Evolutionary conservation across 2,888 invertebrate genomes (phyloP), one percentile per base, ranked within the genome.

Genomic region (Caenorhabditis parvicauda): DNA sequence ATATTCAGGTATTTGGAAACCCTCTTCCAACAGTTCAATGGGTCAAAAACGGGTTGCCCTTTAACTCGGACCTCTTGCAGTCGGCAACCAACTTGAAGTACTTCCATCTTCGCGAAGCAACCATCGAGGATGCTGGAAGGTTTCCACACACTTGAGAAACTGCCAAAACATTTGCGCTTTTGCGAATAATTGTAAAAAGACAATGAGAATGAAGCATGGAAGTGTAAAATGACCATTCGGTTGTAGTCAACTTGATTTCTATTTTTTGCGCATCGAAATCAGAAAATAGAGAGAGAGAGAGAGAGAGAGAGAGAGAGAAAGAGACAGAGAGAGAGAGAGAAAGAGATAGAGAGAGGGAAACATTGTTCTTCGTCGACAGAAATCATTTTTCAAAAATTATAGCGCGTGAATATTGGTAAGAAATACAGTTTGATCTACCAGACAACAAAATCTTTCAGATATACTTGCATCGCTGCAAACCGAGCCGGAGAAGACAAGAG

Each of bases 391-490:
- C n/a, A n/a, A n/a, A n/a, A n/a, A n/a, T n/a, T n/a, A n/a, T 35
- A 14, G n/a, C 17, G 9, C 7, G 21, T 39, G n/a, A 22, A 39
- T 39, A 41, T 22, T 3, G 25, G n/a, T n/a, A n/a, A n/a, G 22
- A 27, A 29, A 28, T 1, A 25, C 9, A 28, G 17, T 37, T 37
- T 3, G 7, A 43, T 22, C n/a, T 3, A 24, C 9, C 35, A 35
- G n/a, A 35, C n/a, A 28, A 22, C 22, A 14, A 22, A 24, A n/a
- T 7, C 28, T 56, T 64, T 35, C 0, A 82, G 84, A 21, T 88
- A 87, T 74, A 84, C 83, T 1, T 88, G 88, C 72, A 72, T 83
- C 17, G 87, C 85, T 1, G 81, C 76, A 38, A 88, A 87, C 72
- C 75, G 82, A 38, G 85, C 84, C 72, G 87, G 87, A 1, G 84